A percentile compares a stretch with the other conserved stretches of the same genome.
phyloP scores from a whole-genome alignment of 2,113 vertebrate genomes.

The Gnathonemus echidnorhynchus region DNA sequence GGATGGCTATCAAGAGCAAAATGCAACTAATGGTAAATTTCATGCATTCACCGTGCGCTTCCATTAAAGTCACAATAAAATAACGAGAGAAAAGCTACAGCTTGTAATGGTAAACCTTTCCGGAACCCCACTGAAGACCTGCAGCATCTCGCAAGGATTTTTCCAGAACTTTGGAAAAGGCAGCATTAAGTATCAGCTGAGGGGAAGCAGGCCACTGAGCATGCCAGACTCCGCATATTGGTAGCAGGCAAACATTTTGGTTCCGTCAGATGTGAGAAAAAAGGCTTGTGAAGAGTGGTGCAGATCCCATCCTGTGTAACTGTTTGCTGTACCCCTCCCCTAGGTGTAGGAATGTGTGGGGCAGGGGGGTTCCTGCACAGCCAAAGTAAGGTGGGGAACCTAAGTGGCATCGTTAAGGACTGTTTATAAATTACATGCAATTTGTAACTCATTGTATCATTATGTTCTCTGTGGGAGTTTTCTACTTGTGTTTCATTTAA shows the following conservation, averaged over 20 bases:
- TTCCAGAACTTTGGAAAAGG: background rate
- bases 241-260: background rate
- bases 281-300: background rate
- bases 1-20: background rate
- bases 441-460: constrained; percentile 16
- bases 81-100: background rate
- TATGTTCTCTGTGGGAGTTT: background rate
- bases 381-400: constrained; percentile 2
- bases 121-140: background rate
- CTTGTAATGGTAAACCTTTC: background rate
- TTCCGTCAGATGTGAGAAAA: background rate
- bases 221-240: background rate
- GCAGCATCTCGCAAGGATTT: background rate
- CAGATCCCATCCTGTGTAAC: background rate
- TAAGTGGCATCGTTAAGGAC: constrained; percentile 11
- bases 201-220: background rate
- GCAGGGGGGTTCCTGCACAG: background rate
- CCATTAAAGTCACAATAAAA: background rate
- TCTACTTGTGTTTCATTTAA: background rate
- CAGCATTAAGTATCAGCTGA: background rate
- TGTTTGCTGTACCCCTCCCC: background rate
- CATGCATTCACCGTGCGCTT: background rate
- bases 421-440: constrained; percentile 20
- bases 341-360: background rate
- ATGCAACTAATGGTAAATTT: background rate